Percentiles rank a stretch among this genome's conserved stretches.
Evolutionary conservation across 1,140 invertebrate genomes (phyloP).

Genomic region (fruit fly (Drosophila melanogaster)): Release_6_plus_ISO1_MT NT_033779.5:8508501-8509000

Average conservation of each 20-base stretch:
- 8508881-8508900: too few relatives aligned
- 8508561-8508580: slow-evolving; percentile 61
- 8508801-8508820: slow-evolving; percentile 6
- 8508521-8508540: slow-evolving; percentile 40
- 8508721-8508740: slow-evolving; percentile 18
- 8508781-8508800: slow-evolving; percentile 9
- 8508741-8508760: slow-evolving; percentile 17
- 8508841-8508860: too few relatives aligned
- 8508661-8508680: slow-evolving; percentile 36
- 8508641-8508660: slow-evolving; percentile 20
- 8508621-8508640: slow-evolving; percentile 17
- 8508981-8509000: too few relatives aligned
- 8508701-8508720: slow-evolving; percentile 8
- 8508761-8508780: slow-evolving; percentile 11
- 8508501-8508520: slow-evolving; percentile 41
- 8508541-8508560: slow-evolving; percentile 27
- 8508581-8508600: slow-evolving; percentile 48
- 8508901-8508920: too few relatives aligned
- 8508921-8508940: too few relatives aligned
- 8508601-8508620: slow-evolving; percentile 54
- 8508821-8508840: background rate
- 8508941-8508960: too few relatives aligned
- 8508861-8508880: too few relatives aligned
- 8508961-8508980: too few relatives aligned
- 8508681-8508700: slow-evolving; percentile 29